Evolutionary conservation across 1,140 invertebrate species (phyloP).

Genomic region (Orius insidiosus): DNA sequence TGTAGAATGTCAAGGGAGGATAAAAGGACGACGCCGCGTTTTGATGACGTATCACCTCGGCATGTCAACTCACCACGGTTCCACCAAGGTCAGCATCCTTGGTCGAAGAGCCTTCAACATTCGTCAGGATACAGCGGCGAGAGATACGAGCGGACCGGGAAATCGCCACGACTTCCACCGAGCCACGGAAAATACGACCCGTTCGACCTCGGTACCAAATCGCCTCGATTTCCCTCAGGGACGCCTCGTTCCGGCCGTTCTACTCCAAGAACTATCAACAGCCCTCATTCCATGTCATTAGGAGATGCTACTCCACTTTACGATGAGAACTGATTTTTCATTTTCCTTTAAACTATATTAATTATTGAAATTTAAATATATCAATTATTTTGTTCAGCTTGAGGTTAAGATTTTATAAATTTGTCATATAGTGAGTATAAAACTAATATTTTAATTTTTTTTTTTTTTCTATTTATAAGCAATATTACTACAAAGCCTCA

Average conservation of each 20-base stretch:
- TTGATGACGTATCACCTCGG: too few species aligned
- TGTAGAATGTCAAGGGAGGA: conserved; percentile 13
- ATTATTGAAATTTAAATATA: background rate
- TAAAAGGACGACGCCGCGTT: background rate
- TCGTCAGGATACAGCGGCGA: too few species aligned
- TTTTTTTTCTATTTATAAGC: background rate
- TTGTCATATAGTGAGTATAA: background rate
- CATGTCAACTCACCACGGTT: too few species aligned
- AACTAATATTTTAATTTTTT: background rate
- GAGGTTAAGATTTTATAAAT: background rate
- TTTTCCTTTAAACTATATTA: background rate
- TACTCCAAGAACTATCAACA: conserved; percentile 66
- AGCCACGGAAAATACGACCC: conserved; percentile 18
- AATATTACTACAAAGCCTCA: conserved; percentile 1
- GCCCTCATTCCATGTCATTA: conserved; percentile 68
- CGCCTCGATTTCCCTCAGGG: conserved; percentile 20
- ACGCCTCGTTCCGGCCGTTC: conserved; percentile 40
- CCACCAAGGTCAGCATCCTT: too few species aligned
- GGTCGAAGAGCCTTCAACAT: too few species aligned
- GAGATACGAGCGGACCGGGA: conserved; percentile 14
- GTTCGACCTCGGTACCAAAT: conserved; percentile 19
- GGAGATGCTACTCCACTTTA: conserved; percentile 80
- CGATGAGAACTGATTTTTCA: conserved; percentile 50
- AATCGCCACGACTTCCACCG: conserved; percentile 21
- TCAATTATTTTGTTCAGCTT: background rate